A percentile compares a stretch with the other conserved stretches of the same genome.
phyloP scores from a whole-genome alignment of 2,797 vertebrate species.

The Carcharodon carcharias region DNA sequence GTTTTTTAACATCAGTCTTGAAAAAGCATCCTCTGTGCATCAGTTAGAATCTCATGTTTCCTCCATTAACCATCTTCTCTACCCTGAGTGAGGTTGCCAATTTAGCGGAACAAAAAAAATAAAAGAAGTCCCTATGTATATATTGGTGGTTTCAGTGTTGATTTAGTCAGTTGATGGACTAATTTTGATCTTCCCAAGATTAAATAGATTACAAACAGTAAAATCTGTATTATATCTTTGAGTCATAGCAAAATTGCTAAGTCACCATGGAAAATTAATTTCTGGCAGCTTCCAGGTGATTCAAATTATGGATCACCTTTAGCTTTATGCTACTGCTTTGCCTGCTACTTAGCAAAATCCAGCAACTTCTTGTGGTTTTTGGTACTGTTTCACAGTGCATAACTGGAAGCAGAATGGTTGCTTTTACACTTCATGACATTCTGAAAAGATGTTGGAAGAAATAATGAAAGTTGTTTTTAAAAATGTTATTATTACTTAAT shows the following conservation, averaged over 20 bases:
- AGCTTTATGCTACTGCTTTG: neutral
- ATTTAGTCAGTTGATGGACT: neutral
- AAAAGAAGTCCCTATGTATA: neutral
- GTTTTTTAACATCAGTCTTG: neutral
- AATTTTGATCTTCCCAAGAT: neutral
- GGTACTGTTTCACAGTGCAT: neutral
- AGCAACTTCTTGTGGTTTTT: neutral
- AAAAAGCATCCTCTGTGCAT: neutral
- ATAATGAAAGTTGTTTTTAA: neutral
- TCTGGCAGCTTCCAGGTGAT: neutral
- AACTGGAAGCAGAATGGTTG: neutral
- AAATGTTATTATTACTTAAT: neutral
- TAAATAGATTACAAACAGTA: neutral
- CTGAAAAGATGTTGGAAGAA: neutral
- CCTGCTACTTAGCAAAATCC: neutral
- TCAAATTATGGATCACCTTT: neutral
- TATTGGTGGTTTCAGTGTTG: neutral
- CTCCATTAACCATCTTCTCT: neutral
- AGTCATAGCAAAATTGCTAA: neutral
- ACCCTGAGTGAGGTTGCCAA: neutral
- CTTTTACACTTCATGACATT: neutral
- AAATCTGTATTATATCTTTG: neutral
- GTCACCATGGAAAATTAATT: neutral
- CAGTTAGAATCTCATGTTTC: slow-evolving; percentile 4
- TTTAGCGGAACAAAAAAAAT: neutral